Percentiles rank a stretch among this genome's conserved stretches.
Evolutionary conservation across 2,113 vertebrate genomes (phyloP).

Genomic region (Pavo muticus): DNA sequence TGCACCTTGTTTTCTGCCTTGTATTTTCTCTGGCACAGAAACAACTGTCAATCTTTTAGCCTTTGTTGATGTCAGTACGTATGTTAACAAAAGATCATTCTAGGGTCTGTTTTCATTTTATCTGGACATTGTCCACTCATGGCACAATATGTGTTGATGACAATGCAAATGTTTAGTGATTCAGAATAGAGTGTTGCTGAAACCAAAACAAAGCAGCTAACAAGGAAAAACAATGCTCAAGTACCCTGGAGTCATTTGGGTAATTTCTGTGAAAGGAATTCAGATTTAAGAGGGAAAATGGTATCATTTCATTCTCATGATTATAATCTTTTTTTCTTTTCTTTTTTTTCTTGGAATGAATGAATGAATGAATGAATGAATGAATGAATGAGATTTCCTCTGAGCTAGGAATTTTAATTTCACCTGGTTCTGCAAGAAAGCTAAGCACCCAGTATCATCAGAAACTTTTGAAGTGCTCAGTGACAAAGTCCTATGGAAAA

Average conservation of each 20-base stretch:
- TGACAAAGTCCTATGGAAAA: not conserved
- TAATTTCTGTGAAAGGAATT: not conserved
- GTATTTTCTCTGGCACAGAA: not conserved
- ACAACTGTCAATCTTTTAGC: conserved; percentile 5
- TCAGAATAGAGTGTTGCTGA: not conserved
- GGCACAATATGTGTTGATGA: not conserved
- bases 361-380: too few species aligned
- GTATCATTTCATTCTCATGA: not conserved
- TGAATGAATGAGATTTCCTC: not conserved
- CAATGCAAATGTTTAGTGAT: not conserved
- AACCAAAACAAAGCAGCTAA: not conserved
- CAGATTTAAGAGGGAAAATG: not conserved
- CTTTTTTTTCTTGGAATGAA: not conserved
- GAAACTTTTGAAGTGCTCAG: not conserved
- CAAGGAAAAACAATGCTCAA: not conserved
- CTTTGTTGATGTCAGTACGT: not conserved
- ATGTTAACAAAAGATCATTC: conserved; percentile 8
- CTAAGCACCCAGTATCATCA: not conserved
- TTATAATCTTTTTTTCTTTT: too few species aligned
- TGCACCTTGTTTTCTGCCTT: conserved; percentile 26
- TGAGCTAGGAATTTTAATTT: not conserved
- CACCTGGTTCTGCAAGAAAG: not conserved
- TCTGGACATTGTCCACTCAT: not conserved
- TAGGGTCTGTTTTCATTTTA: not conserved
- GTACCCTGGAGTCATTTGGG: not conserved